A percentile compares a stretch with the other conserved stretches of the same genome.
Evolutionary conservation across 2,113 vertebrate genomes (phyloP).

Genomic region (Opisthocomus hoazin): DNA sequence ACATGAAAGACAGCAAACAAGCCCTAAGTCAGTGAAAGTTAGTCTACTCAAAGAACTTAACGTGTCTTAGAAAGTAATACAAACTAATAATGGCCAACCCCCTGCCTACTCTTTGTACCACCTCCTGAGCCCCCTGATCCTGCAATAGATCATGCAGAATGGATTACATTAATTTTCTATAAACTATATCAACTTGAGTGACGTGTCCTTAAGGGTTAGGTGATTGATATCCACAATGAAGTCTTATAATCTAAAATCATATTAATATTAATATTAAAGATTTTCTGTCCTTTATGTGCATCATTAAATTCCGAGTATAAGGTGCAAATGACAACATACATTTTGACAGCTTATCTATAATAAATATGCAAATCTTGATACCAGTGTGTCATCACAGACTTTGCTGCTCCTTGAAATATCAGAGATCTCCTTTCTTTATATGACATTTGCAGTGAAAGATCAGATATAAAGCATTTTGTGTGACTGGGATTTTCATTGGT

Average conservation of each 20-base stretch:
- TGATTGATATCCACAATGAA: conserved; percentile 79
- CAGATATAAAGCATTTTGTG: conserved; percentile 60
- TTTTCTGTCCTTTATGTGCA: conserved; percentile 80
- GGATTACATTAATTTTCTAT: conserved; percentile 79
- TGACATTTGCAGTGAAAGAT: conserved; percentile 72
- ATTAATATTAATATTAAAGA: conserved; percentile 88
- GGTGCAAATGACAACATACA: conserved; percentile 81
- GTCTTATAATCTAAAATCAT: conserved; percentile 81
- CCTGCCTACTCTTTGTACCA: background rate
- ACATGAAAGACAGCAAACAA: background rate
- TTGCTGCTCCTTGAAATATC: conserved; percentile 69
- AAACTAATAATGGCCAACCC: background rate
- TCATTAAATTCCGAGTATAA: conserved; percentile 79
- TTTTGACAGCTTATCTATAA: conserved; percentile 85
- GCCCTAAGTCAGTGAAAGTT: background rate
- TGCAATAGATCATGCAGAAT: conserved; percentile 69
- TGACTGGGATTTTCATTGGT: conserved; percentile 43
- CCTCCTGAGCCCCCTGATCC: background rate
- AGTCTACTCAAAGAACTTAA: background rate
- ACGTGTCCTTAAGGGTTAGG: conserved; percentile 78
- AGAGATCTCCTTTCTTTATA: conserved; percentile 65
- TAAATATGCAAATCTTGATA: conserved; percentile 81
- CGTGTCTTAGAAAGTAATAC: background rate
- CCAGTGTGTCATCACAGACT: conserved; percentile 73
- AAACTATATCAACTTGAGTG: conserved; percentile 78